Evolutionary conservation across 2,888 invertebrate genomes (phyloP).

Genomic region (Leucoma salicis): DNA sequence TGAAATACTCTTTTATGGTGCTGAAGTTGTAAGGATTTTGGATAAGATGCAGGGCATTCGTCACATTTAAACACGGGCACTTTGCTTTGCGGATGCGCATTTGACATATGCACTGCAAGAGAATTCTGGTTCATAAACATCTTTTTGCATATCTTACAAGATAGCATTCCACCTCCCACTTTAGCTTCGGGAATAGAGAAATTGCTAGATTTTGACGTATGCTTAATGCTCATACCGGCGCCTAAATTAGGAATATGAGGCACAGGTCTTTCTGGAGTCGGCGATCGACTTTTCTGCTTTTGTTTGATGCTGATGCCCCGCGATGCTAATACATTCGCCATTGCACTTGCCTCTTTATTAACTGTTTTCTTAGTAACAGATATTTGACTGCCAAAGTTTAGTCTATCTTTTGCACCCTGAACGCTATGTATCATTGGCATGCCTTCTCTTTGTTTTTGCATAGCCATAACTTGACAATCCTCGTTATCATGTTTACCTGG

Average conservation of each 20-base stretch:
- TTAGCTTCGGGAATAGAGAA: slow-evolving; percentile 72
- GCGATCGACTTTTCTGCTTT: slow-evolving; percentile 79
- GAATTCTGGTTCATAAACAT: slow-evolving; percentile 70
- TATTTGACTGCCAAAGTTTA: slow-evolving; percentile 88
- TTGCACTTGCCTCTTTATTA: slow-evolving; percentile 87
- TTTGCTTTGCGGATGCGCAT: slow-evolving; percentile 67
- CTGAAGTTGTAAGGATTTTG: slow-evolving; percentile 86
- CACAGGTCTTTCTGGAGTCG: slow-evolving; percentile 67
- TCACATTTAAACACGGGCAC: slow-evolving; percentile 83
- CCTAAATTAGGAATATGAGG: slow-evolving; percentile 76
- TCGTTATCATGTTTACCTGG: slow-evolving; percentile 88
- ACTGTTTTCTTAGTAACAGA: slow-evolving; percentile 85
- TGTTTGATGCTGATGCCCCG: slow-evolving; percentile 90
- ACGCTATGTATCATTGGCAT: slow-evolving; percentile 89
- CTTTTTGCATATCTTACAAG: slow-evolving; percentile 73
- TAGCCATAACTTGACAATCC: slow-evolving; percentile 88
- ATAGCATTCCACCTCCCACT: slow-evolving; percentile 62
- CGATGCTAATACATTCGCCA: slow-evolving; percentile 89
- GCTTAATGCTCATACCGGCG: slow-evolving; percentile 78
- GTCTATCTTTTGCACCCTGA: slow-evolving; percentile 83
- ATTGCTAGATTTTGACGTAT: slow-evolving; percentile 68
- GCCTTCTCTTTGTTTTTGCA: slow-evolving; percentile 87
- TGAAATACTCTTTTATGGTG: slow-evolving; percentile 79
- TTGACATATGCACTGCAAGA: slow-evolving; percentile 61
- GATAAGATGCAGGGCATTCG: slow-evolving; percentile 87